These are phyloP conservation scores for Nemurella pictetii DNA, from an alignment of 2,888 invertebrate genomes.

Conservation along the genomic window DNA sequence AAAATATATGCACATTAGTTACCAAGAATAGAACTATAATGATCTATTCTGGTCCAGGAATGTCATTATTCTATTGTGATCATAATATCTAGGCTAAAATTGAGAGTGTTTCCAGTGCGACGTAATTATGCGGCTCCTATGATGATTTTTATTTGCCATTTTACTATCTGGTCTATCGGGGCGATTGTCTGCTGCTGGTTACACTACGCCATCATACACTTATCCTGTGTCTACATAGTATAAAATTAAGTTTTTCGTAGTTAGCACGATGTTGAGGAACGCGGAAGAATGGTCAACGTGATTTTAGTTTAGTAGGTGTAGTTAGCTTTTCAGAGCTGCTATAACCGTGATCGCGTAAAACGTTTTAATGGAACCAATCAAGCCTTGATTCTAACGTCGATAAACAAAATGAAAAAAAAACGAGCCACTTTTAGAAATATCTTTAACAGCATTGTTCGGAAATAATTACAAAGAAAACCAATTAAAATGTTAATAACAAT, in stretches of 20 bases:
- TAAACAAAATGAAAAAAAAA: neutral
- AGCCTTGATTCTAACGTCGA: neutral
- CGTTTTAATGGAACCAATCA: neutral
- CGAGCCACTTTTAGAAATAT: neutral
- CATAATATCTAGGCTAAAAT: neutral
- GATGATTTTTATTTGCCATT: too few species aligned
- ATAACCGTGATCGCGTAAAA: neutral
- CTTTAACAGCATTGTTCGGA: neutral
- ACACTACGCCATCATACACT: neutral
- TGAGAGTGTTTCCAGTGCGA: neutral
- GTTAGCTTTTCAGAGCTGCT: neutral
- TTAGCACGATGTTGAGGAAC: neutral
- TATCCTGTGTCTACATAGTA: neutral
- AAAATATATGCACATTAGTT: neutral
- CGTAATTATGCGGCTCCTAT: too few species aligned
- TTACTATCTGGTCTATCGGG: too few species aligned
- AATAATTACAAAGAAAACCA: neutral
- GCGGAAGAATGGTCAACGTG: neutral
- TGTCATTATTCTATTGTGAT: neutral
- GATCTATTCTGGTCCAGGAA: neutral
- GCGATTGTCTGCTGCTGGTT: neutral
- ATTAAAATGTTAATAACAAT: neutral
- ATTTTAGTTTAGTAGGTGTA: neutral
- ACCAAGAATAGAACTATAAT: neutral
- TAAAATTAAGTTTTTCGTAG: neutral